These are phyloP conservation scores for Crotalus tigris DNA, from an alignment of 2,113 vertebrate species.

Conservation along the genomic window DNA sequence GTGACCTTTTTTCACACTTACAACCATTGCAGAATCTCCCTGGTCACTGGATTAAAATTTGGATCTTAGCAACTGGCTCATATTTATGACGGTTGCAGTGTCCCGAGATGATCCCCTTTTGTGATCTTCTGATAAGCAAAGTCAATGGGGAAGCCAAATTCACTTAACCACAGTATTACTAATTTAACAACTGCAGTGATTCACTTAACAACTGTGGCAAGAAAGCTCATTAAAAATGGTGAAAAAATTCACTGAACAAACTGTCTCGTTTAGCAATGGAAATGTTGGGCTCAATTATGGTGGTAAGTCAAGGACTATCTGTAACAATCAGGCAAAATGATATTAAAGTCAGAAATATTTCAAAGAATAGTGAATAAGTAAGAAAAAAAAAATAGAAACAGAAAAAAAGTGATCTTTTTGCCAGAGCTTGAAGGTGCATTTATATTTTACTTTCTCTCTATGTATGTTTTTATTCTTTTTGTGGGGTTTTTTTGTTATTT, in stretches of 20 bases:
- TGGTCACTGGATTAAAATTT: background rate
- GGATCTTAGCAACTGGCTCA: background rate
- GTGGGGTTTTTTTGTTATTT: background rate
- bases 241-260: background rate
- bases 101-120: background rate
- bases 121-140: background rate
- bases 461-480: background rate
- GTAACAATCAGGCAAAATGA: background rate
- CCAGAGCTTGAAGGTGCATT: background rate
- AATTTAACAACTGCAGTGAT: background rate
- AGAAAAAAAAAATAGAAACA: background rate
- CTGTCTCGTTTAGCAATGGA: background rate
- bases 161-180: background rate
- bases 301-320: background rate
- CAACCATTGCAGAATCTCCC: background rate
- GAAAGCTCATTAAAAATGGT: background rate
- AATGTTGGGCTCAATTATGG: background rate
- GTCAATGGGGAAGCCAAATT: background rate
- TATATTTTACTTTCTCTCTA: background rate
- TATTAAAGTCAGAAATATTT: background rate
- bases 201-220: background rate
- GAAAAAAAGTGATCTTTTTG: background rate
- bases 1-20: background rate
- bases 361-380: background rate
- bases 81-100: background rate